These are phyloP conservation scores for Atrichornis clamosus DNA, from an alignment of 2,113 vertebrate genomes.

Conservation along the genomic window DNA sequence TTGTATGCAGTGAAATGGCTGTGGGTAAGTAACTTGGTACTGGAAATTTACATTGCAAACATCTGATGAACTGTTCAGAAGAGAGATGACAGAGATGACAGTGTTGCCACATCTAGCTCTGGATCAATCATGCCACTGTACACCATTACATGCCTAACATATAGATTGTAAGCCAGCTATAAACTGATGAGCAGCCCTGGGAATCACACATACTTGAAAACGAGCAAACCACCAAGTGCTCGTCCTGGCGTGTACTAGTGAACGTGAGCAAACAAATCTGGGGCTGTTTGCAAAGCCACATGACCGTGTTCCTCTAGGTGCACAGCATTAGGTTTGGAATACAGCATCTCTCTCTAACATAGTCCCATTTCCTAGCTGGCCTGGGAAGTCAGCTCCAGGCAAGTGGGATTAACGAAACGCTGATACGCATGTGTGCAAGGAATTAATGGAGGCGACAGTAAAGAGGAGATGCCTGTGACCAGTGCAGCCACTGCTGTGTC, in stretches of 20 bases:
- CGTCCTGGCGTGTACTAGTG: background rate
- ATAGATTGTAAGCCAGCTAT: background rate
- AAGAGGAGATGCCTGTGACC: background rate
- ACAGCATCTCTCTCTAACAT: background rate
- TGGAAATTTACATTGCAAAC: background rate
- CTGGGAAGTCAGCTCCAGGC: background rate
- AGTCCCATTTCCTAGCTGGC: background rate
- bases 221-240: background rate
- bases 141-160: background rate
- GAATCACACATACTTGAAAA: background rate
- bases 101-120: background rate
- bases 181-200: background rate
- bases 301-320: background rate
- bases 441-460: background rate
- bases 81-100: background rate
- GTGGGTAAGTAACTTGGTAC: background rate
- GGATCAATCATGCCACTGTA: background rate
- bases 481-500: rapidly evolving
- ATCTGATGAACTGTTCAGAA: background rate
- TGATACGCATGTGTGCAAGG: rapidly evolving
- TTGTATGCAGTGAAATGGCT: background rate
- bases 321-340: background rate
- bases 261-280: background rate
- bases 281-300: background rate
- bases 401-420: background rate